These are phyloP conservation scores for Aurelia aurita DNA, from an alignment of 30 jellyfish, hydroid and myxozoan species.

Conservation along the genomic window DNA sequence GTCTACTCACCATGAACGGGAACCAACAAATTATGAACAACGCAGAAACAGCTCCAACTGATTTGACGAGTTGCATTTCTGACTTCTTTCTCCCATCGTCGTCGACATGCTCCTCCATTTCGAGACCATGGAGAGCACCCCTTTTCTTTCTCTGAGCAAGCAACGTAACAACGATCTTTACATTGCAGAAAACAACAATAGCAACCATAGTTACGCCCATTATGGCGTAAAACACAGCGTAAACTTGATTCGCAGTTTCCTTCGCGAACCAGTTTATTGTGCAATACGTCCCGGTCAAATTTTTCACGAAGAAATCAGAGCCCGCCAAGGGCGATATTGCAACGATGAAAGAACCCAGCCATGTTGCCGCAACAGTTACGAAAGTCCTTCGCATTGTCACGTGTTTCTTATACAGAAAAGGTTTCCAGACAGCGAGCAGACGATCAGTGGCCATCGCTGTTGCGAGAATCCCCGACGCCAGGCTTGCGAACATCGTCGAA, in stretches of 20 bases:
- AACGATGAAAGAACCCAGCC: conserved; percentile 40
- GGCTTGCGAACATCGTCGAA: conserved; percentile 72
- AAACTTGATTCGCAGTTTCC: conserved; percentile 40
- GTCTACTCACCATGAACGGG: conserved; percentile 69
- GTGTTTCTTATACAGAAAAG: conserved; percentile 50
- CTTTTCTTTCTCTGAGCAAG: conserved; percentile 13
- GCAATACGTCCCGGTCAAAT: conserved; percentile 76
- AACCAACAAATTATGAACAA: conserved; percentile 70
- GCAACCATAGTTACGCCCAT: conserved; percentile 47
- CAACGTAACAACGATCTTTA: conserved; percentile 18
- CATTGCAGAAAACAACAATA: conserved; percentile 56
- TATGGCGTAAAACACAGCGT: conserved; percentile 61
- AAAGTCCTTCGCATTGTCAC: conserved; percentile 43
- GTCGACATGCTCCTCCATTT: background rate
- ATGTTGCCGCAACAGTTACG: conserved; percentile 29
- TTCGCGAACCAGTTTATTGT: conserved; percentile 77
- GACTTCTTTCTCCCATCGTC: conserved; percentile 33
- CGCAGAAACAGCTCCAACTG: conserved; percentile 62
- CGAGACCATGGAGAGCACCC: conserved; percentile 42
- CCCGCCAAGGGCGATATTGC: conserved; percentile 70
- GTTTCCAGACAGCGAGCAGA: conserved; percentile 58
- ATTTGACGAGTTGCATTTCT: conserved; percentile 65
- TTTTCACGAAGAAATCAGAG: conserved; percentile 50
- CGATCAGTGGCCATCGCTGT: conserved; percentile 74
- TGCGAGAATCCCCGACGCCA: conserved; percentile 79